phyloP scores from a whole-genome alignment of 1,140 invertebrate genomes.

The Macrotrachela quadricornifera region DNA sequence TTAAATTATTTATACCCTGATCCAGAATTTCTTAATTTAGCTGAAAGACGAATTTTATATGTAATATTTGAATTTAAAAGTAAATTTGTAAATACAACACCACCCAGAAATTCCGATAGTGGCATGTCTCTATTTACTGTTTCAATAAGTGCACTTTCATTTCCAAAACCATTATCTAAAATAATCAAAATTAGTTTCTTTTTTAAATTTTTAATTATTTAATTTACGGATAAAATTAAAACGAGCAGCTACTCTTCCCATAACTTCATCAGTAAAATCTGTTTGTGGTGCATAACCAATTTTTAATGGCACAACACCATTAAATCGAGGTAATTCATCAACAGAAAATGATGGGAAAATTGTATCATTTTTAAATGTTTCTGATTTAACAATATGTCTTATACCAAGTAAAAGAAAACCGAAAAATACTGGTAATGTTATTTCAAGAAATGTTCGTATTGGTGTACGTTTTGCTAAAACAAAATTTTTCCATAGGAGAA shows the following conservation, averaged over 20 bases:
- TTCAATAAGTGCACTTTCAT: slow-evolving; percentile 25
- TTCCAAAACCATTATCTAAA: slow-evolving; percentile 17
- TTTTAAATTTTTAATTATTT: too few relatives aligned
- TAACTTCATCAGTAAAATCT: slow-evolving; percentile 12
- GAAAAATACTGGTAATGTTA: slow-evolving; percentile 20
- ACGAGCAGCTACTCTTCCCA: slow-evolving; percentile 12
- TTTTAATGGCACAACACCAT: slow-evolving; percentile 10
- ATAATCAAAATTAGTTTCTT: too few relatives aligned
- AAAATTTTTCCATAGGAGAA: slow-evolving; percentile 26
- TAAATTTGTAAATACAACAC: slow-evolving; percentile 22
- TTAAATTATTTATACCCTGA: slow-evolving; percentile 21
- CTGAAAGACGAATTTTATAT: slow-evolving; percentile 41
- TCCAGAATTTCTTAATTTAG: slow-evolving; percentile 34
- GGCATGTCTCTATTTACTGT: slow-evolving; percentile 18
- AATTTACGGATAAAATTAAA: slow-evolving; percentile 10
- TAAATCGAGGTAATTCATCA: slow-evolving; percentile 12
- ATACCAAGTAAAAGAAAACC: slow-evolving; percentile 19
- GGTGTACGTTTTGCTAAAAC: slow-evolving; percentile 18
- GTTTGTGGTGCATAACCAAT: slow-evolving; percentile 17
- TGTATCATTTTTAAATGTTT: slow-evolving; percentile 12
- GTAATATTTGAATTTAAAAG: slow-evolving; percentile 15
- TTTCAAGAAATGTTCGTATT: slow-evolving; percentile 17
- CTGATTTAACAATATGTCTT: slow-evolving; percentile 14
- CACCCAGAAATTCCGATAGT: slow-evolving; percentile 18
- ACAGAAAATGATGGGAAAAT: slow-evolving; percentile 16